A percentile compares a stretch with the other conserved stretches of the same genome.
Conservation (phyloP, 2,888 invertebrate genomes). For the Actias luna region DNA sequence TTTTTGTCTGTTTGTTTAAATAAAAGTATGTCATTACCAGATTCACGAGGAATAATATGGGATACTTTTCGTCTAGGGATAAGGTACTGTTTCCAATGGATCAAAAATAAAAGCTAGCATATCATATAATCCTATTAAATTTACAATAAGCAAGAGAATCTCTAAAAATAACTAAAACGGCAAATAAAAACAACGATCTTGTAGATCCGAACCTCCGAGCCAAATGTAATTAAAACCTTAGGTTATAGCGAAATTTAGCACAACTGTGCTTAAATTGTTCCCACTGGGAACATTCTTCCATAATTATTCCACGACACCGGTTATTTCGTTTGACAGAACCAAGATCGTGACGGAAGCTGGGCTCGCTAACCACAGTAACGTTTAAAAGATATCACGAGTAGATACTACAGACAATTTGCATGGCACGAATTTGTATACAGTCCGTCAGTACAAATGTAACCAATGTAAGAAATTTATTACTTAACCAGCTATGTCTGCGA, state of each 20-base stretch:
- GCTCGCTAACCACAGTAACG: not conserved
- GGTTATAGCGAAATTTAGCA: not conserved
- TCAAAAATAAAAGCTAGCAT: too few relatives aligned
- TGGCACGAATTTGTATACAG: not conserved
- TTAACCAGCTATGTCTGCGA: not conserved
- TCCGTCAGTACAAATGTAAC: not conserved
- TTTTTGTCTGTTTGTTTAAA: too few relatives aligned
- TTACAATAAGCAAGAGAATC: not conserved
- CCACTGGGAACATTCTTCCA: not conserved
- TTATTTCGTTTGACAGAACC: not conserved
- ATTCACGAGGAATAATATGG: too few relatives aligned
- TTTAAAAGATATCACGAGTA: constrained; percentile 5
- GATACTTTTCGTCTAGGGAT: too few relatives aligned
- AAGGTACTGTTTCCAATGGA: too few relatives aligned
- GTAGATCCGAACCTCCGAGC: not conserved
- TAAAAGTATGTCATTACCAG: too few relatives aligned
- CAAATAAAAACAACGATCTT: not conserved
- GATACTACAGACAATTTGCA: not conserved
- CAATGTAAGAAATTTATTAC: not conserved
- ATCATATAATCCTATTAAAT: not conserved
- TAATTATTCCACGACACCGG: constrained; percentile 6
- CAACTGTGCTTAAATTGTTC: not conserved
- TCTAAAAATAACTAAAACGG: not conserved
- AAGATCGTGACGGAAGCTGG: constrained; percentile 3
- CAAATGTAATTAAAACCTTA: not conserved